phyloP scores from a whole-genome alignment of 2,113 vertebrate species.

The Sceloporus undulatus region DNA sequence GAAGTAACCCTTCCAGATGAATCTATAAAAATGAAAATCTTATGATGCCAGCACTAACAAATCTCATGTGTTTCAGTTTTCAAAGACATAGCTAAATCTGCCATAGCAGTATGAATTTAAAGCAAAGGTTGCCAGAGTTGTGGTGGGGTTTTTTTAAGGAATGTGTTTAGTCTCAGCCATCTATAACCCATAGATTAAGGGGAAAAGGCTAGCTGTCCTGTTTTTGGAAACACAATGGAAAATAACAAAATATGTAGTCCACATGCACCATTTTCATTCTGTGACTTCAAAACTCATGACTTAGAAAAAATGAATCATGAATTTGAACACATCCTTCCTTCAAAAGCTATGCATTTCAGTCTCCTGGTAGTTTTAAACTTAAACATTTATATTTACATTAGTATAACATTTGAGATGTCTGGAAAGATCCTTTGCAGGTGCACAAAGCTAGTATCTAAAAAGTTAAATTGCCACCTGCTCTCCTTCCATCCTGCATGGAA shows the following conservation, averaged over 20 bases:
- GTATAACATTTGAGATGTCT: neutral
- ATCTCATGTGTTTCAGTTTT: neutral
- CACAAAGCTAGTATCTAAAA: no score
- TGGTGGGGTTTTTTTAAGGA: neutral
- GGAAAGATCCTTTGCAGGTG: no score
- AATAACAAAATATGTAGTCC: neutral
- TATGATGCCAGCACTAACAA: neutral
- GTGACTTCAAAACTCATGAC: neutral
- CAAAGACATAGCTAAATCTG: neutral
- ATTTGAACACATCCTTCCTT: neutral
- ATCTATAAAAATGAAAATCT: neutral
- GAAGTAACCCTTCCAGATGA: neutral
- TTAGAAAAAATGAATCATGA: neutral
- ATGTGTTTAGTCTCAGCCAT: neutral
- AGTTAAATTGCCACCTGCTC: no score
- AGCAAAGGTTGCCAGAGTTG: neutral
- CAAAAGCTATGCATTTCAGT: neutral
- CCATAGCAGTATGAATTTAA: neutral
- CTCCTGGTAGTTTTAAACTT: neutral
- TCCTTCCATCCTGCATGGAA: no score
- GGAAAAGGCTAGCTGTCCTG: neutral
- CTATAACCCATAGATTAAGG: neutral
- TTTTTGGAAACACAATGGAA: neutral
- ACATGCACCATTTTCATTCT: neutral
- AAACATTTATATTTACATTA: neutral